Base-by-base conservation (phyloP, 1,140 invertebrate species). In the Papilio polyxenes region DNA sequence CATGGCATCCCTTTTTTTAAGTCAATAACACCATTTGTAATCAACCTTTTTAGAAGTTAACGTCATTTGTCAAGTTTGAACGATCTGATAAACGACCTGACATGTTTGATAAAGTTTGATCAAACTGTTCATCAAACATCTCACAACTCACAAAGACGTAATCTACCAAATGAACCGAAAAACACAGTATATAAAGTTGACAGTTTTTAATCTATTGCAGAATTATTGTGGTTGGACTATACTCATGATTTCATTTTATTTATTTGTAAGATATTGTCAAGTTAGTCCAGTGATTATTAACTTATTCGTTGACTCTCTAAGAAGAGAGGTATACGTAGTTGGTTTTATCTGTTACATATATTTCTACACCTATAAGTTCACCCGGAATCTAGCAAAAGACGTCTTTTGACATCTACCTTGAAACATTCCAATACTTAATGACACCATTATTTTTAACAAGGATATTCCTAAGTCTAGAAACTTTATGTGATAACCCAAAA, bases 401-500 rank as follows among this genome's bases (percentile, higher is more conserved):
- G 62, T 31, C 23, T 13, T 65, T 65, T 65, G 23, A 13, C 5
- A 0, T 37, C 23, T 13, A 37, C 17, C 2, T 72, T 1, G n/a
- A 4, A 37, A 15, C 65, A 72, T 72, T 72, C 65, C 31, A 72
- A 37, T 4, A 31, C 31, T 72, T 72, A 72, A 31, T 72, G 31
- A 40, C 13, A 23, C 13, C 65, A 40, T 69, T 69, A 69, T 4
- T 37, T 17, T 72, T 72, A 72, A 37, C 31, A 72, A 65, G 62
- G 9, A 65, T 31, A 31, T 62, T 20, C 8, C 17, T 31, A 65
- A 31, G 20, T 65, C 62, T 65, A 31, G 23, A 65, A 65, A 65
- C 62, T 65, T 65, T 65, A 59, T 59, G 56, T 59, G 56, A 59
- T 59, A 59, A 59, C n/a, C 56, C 56, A 59, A 59, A 59, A 59